phyloP scores from a whole-genome alignment of 1,140 invertebrate genomes.

The Sarcophaga bullata region DNA sequence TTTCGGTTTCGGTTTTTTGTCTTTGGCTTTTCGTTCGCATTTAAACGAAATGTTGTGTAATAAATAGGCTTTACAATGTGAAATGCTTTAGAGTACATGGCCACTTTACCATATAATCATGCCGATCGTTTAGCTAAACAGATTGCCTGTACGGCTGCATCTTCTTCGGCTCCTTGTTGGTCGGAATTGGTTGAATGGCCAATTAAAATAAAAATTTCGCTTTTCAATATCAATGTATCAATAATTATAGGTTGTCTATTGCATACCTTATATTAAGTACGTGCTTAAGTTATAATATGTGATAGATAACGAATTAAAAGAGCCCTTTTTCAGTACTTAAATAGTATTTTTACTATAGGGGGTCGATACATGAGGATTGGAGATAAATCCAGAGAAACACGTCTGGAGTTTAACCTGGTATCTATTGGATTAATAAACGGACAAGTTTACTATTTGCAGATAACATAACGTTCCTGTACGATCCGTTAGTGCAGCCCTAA shows the following conservation, averaged over 20 bases:
- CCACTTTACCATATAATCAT: background rate
- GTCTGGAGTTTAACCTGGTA: no score
- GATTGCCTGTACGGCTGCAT: background rate
- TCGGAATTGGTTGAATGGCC: background rate
- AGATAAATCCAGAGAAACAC: no score
- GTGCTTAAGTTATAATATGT: no score
- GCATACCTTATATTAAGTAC: no score
- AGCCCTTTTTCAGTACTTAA: no score
- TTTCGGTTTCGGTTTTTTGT: background rate
- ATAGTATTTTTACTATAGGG: no score
- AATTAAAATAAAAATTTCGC: slow-evolving; percentile 28
- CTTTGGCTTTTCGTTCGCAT: background rate
- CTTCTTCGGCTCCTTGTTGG: background rate
- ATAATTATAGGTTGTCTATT: background rate
- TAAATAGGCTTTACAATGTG: slow-evolving; percentile 22
- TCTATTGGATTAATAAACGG: no score
- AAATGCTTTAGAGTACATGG: background rate
- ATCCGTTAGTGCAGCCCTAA: no score
- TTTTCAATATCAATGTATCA: slow-evolving; percentile 8
- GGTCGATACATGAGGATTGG: no score
- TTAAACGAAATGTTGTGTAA: slow-evolving; percentile 40
- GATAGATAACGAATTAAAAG: no score
- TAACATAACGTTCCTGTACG: no score
- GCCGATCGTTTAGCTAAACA: slow-evolving; percentile 10
- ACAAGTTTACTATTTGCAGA: no score